A percentile compares a stretch with the other conserved stretches of the same genome.
Evolutionary conservation across 2,888 invertebrate genomes (phyloP).

Genomic region (Tryphoninae sp.): DNA sequence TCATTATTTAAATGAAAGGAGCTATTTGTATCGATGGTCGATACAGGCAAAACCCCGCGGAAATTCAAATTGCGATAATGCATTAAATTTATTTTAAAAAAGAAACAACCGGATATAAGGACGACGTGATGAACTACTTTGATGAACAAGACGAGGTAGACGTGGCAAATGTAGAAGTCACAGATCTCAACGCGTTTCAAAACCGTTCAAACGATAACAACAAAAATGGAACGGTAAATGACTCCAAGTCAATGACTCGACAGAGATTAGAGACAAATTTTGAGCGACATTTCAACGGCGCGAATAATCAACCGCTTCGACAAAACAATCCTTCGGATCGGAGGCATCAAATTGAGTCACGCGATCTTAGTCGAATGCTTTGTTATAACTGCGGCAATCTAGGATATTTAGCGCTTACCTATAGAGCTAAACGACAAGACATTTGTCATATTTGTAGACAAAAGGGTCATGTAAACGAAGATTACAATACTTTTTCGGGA

Average conservation of each 20-base stretch:
- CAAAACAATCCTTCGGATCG: not conserved
- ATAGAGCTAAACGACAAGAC: slow-evolving; percentile 31
- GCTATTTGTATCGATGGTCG: slow-evolving; percentile 3
- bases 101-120: not conserved
- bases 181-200: not conserved
- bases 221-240: not conserved
- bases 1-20: slow-evolving; percentile 37
- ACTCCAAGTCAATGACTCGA: slow-evolving; percentile 18
- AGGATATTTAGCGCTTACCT: slow-evolving; percentile 36
- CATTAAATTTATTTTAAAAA: not conserved
- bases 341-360: not conserved
- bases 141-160: not conserved
- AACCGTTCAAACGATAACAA: not conserved
- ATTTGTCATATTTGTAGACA: slow-evolving; percentile 32
- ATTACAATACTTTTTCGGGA: slow-evolving; percentile 44
- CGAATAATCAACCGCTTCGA: not conserved
- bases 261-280: slow-evolving; percentile 41
- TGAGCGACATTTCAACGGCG: not conserved
- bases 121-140: not conserved
- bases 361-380: slow-evolving; percentile 28
- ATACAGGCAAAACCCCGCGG: not conserved
- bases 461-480: slow-evolving; percentile 40
- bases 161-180: not conserved
- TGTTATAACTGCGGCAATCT: slow-evolving; percentile 47
- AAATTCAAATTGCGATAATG: not conserved